Evolutionary conservation across 2,797 vertebrate species (phyloP), one percentile per base, ranked within the genome.

Genomic region (Xiphophorus birchmanni): DNA sequence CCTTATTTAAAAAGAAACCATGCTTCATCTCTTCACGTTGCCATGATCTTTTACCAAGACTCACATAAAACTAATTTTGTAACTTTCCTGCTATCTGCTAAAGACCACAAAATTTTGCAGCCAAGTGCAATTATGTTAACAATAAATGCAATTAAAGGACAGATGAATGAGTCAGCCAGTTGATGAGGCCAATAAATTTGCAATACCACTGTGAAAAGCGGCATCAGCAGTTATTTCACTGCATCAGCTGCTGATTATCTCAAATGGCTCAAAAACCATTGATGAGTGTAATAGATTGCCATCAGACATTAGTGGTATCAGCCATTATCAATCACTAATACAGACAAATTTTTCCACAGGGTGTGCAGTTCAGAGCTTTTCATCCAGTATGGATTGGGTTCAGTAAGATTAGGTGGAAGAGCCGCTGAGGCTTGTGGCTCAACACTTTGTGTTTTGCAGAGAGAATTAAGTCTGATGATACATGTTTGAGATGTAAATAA

Each of bases 181-280:
- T 37, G 42, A 79, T 40, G n/a, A 29, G 32, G 54, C 17, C 32
- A 50, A 40, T 79, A 48, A 26, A 63, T 74, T 48, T 63, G 3
- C 26, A 44, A 48, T 18, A 42, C 13, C 44, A 47, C 12, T 74
- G 44, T 40, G 32, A 23, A 50, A 65, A 50, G 29, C 29, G 6
- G 18, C 58, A 63, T 76, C 75, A 76, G 75, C 75, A 47, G 29
- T 47, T 76, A 76, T 76, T 76, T 76, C n/a, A 32, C 58, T 76
- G 71, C 78, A 74, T 80, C 44, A 63, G 69, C 54, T 80, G 58
- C 72, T 80, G 72, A 80, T 80, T 50, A 63, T 52, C 40, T 74
- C 15, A 29, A 40, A 65, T 52, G 26, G 23, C 32, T 47, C 73
- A 73, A 29, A 40, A 80, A 65, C 72, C 47, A 35, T 48, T 63